These are phyloP conservation scores for Eumeta japonica DNA, from an alignment of 1,140 invertebrate genomes.

Conservation along the genomic window DNA sequence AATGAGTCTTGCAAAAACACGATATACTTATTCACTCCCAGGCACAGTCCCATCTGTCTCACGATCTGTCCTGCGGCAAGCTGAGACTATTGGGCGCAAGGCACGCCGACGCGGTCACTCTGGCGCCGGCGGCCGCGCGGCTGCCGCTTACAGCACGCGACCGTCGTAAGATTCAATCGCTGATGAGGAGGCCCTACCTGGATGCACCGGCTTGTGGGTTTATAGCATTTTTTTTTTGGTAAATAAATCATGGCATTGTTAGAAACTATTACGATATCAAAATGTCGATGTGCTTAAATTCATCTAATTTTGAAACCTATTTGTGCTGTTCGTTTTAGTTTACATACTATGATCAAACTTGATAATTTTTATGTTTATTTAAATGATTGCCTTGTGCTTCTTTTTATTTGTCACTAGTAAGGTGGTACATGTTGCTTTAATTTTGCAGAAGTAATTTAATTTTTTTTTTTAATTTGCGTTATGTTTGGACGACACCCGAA, in stretches of 20 bases:
- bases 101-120: conserved; percentile 28
- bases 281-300: background rate
- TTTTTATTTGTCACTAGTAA: too few species aligned
- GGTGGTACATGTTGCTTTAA: too few species aligned
- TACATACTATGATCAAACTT: background rate
- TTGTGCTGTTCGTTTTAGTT: background rate
- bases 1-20: background rate
- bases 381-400: too few species aligned
- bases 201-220: too few species aligned
- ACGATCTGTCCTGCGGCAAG: conserved; percentile 29
- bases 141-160: conserved; percentile 28
- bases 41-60: conserved; percentile 43
- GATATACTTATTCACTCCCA: conserved; percentile 9
- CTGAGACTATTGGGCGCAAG: conserved; percentile 32
- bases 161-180: conserved; percentile 28
- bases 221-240: background rate
- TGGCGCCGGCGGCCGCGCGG: conserved; percentile 24
- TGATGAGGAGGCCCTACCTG: conserved; percentile 38
- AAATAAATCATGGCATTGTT: background rate
- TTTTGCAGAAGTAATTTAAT: too few species aligned
- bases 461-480: too few species aligned
- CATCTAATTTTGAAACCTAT: background rate
- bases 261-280: background rate
- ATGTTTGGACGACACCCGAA: too few species aligned
- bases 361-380: too few species aligned